phyloP scores from a whole-genome alignment of 2,888 invertebrate genomes.

The Orthosia cruda region DNA sequence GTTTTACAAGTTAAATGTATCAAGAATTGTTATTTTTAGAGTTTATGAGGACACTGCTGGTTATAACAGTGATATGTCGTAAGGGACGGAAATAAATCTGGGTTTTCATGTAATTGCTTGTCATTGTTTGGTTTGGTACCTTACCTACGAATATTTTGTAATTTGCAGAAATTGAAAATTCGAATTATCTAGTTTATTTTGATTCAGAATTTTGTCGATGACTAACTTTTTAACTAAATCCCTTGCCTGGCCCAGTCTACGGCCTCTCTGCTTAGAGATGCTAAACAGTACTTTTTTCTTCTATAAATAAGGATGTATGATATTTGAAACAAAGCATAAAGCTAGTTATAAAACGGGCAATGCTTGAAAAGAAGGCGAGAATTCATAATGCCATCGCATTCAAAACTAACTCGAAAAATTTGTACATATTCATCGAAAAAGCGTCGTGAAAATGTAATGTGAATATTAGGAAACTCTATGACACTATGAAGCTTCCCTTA shows the following conservation, averaged over 20 bases:
- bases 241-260: too few relatives aligned
- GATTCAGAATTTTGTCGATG: too few relatives aligned
- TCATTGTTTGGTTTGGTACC: constrained; percentile 31
- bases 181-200: too few relatives aligned
- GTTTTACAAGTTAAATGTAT: constrained; percentile 43
- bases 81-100: constrained; percentile 56
- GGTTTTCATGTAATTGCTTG: constrained; percentile 35
- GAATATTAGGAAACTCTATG: constrained; percentile 14
- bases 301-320: too few relatives aligned
- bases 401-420: not conserved
- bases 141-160: not conserved
- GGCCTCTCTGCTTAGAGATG: too few relatives aligned
- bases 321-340: too few relatives aligned
- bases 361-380: not conserved
- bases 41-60: constrained; percentile 47
- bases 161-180: too few relatives aligned
- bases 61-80: constrained; percentile 54
- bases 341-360: not conserved
- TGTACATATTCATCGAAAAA: not conserved
- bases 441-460: not conserved
- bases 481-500: constrained; percentile 1
- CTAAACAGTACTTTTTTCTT: too few relatives aligned
- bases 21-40: constrained; percentile 53
- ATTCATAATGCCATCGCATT: not conserved
- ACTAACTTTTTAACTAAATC: too few relatives aligned